Evolutionary conservation across 2,888 invertebrate genomes (phyloP).

Genomic region (Ypsolopha scabrella): DNA sequence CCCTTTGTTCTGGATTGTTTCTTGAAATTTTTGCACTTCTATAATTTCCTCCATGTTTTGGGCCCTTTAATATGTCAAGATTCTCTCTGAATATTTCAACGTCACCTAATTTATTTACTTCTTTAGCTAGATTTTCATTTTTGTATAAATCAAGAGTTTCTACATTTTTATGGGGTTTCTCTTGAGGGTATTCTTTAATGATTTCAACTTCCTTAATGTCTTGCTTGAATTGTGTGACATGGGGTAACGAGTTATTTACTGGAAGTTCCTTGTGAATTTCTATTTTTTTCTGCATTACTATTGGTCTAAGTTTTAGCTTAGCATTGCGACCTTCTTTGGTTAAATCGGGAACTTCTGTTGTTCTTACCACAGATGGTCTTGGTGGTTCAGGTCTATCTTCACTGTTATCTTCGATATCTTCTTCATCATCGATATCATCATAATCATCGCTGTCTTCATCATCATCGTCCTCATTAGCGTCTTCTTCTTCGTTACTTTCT

Average conservation of each 20-base stretch:
- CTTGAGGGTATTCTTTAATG: constrained; percentile 43
- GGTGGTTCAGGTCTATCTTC: constrained; percentile 35
- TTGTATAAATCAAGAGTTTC: constrained; percentile 47
- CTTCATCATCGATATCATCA: constrained; percentile 12
- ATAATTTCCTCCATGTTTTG: constrained; percentile 60
- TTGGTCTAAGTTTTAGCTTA: constrained; percentile 30
- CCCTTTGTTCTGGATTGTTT: no score
- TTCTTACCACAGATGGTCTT: constrained; percentile 37
- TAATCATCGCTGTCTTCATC: constrained; percentile 16
- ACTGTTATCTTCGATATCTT: constrained; percentile 9
- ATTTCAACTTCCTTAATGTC: constrained; percentile 58
- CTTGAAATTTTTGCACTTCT: constrained; percentile 20
- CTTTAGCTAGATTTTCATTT: constrained; percentile 51
- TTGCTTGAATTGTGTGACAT: constrained; percentile 48
- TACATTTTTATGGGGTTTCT: constrained; percentile 29
- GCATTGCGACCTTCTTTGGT: constrained; percentile 28
- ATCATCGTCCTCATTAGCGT: constrained; percentile 18
- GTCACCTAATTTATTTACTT: constrained; percentile 49
- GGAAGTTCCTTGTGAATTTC: constrained; percentile 57
- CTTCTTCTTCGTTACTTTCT: constrained; percentile 17
- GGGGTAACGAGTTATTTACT: constrained; percentile 38
- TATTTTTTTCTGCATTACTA: constrained; percentile 41
- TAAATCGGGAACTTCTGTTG: constrained; percentile 36
- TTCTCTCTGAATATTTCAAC: constrained; percentile 54
- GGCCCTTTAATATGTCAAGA: constrained; percentile 37